Conservation (phyloP, 2,113 vertebrate species). For the Andinoacara biseriatus region DNA sequence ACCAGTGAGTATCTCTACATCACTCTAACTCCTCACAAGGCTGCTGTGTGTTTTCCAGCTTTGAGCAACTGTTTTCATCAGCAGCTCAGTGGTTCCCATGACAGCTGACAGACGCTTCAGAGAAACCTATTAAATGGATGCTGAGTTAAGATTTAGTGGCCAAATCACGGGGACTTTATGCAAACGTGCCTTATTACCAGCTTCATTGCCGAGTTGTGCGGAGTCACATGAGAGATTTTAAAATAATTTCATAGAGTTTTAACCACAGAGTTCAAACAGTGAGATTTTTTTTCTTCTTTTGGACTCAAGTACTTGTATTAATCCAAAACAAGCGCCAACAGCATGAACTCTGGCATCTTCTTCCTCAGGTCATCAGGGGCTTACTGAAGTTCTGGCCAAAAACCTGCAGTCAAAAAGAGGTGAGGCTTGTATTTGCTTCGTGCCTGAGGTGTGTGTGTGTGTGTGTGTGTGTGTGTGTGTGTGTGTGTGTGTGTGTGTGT, state of each 20-base stretch:
- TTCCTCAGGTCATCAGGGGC: slow-evolving; percentile 94
- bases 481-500: neutral
- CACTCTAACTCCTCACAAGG: rapidly evolving
- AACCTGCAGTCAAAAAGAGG: slow-evolving; percentile 99
- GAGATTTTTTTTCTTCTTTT: neutral
- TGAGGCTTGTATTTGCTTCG: slow-evolving; percentile 26
- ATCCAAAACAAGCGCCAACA: neutral
- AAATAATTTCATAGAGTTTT: too few relatives aligned
- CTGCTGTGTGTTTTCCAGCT: neutral
- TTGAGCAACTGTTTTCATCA: neutral
- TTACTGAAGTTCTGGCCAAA: slow-evolving; percentile 99
- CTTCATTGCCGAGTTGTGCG: too few relatives aligned
- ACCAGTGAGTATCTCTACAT: slow-evolving; percentile 84
- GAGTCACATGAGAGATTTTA: too few relatives aligned
- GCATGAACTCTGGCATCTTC: neutral
- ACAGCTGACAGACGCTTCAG: neutral
- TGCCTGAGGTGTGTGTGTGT: rapidly evolving
- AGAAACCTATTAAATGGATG: neutral
- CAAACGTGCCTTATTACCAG: neutral
- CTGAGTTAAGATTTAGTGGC: neutral
- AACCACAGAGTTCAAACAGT: neutral
- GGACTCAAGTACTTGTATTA: neutral
- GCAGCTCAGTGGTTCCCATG: neutral
- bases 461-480: neutral
- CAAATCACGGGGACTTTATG: neutral